Conservation (phyloP, 2,113 vertebrate species). For the Pomatorhinus ruficollis region DNA sequence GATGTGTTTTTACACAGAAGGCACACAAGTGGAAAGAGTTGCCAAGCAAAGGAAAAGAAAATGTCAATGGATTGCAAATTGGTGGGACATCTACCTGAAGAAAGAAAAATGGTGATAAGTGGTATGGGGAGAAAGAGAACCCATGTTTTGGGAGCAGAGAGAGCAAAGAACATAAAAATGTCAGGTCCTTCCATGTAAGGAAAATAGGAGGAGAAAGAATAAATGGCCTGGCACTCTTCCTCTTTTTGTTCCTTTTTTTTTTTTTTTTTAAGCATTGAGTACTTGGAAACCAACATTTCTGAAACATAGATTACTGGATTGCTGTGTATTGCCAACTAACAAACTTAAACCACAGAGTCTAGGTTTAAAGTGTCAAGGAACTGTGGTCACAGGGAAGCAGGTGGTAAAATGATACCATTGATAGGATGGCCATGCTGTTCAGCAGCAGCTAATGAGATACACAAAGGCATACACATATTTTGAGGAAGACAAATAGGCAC, state of each 20-base stretch:
- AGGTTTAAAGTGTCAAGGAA: not conserved
- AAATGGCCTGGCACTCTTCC: not conserved
- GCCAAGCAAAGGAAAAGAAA: not conserved
- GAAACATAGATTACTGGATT: not conserved
- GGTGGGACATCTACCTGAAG: not conserved
- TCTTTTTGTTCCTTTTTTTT: accelerated
- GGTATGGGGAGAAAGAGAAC: not conserved
- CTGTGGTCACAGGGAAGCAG: not conserved
- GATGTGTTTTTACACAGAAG: not conserved
- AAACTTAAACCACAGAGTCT: not conserved
- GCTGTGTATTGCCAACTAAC: not conserved
- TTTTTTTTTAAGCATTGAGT: not conserved
- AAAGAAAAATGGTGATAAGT: not conserved
- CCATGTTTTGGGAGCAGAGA: not conserved
- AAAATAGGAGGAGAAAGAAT: not conserved
- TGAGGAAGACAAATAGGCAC: not conserved
- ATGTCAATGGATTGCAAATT: not conserved
- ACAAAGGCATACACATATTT: not conserved
- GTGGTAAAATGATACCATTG: not conserved
- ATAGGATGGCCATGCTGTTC: not conserved
- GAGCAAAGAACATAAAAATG: not conserved
- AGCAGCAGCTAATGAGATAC: not conserved
- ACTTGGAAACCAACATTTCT: not conserved
- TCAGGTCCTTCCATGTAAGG: not conserved
- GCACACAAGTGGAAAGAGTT: not conserved